phyloP scores from a whole-genome alignment of 2,113 vertebrate species.

The Polyodon spathula region DNA sequence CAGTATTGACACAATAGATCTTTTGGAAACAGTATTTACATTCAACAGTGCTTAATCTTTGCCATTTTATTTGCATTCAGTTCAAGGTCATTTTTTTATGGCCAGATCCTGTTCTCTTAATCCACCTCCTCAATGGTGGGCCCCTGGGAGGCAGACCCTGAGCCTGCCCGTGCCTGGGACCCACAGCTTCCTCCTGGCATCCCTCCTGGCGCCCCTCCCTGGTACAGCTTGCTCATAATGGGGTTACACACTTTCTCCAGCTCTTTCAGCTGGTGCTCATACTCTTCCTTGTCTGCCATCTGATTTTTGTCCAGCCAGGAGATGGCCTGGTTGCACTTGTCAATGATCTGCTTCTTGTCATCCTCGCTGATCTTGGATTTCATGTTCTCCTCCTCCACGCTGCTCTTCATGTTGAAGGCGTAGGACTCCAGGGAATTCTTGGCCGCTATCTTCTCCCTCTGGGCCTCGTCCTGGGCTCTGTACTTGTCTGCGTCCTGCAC shows the following conservation, averaged over 20 bases:
- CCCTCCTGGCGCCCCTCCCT: slow-evolving; percentile 2
- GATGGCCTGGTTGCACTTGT: slow-evolving; percentile 22
- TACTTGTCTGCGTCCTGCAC: slow-evolving; percentile 23
- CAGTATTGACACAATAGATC: too few relatives aligned
- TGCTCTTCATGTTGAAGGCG: slow-evolving; percentile 9
- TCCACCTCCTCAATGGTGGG: slow-evolving; percentile 11
- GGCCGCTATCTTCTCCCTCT: slow-evolving; percentile 21
- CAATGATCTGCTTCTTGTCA: slow-evolving; percentile 19
- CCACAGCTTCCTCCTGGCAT: slow-evolving; percentile 7
- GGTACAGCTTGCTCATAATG: slow-evolving; percentile 18
- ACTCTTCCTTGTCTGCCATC: slow-evolving; percentile 24
- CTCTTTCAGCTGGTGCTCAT: slow-evolving; percentile 21
- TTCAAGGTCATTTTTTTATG: background rate
- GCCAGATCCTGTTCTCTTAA: background rate
- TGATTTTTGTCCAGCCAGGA: slow-evolving; percentile 27
- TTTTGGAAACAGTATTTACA: too few relatives aligned
- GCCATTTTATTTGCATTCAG: background rate
- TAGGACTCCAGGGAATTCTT: slow-evolving; percentile 27
- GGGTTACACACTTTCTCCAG: slow-evolving; percentile 23
- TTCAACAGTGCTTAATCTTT: too few relatives aligned
- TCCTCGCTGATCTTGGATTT: slow-evolving; percentile 10
- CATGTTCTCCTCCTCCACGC: slow-evolving; percentile 10
- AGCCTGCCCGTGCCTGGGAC: background rate
- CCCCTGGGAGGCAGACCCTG: background rate
- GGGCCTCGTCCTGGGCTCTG: slow-evolving; percentile 21